phyloP scores from a whole-genome alignment of 2,113 vertebrate species.

The Tricholaema leucomelas region DNA sequence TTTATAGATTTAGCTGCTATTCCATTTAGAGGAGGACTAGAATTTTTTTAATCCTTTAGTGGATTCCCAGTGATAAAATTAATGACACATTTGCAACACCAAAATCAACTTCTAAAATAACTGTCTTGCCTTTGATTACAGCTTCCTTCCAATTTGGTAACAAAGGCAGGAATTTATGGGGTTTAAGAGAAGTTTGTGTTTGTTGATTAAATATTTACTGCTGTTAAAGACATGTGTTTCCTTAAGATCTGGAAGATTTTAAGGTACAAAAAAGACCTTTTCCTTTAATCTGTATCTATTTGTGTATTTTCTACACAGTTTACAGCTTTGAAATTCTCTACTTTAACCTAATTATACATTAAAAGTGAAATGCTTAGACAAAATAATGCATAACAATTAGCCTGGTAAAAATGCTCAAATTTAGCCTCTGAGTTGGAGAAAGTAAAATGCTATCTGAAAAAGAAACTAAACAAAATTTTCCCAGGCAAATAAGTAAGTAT shows the following conservation, averaged over 20 bases:
- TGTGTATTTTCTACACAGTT: neutral
- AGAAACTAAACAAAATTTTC: neutral
- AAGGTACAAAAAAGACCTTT: conserved; percentile 18
- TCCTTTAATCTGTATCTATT: conserved; percentile 28
- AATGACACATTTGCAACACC: neutral
- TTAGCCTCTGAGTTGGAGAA: neutral
- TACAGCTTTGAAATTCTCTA: neutral
- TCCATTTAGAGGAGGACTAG: neutral
- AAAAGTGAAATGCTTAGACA: conserved; percentile 29
- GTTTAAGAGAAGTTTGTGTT: neutral
- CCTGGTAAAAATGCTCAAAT: neutral
- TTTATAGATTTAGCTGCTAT: neutral
- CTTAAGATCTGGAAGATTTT: neutral
- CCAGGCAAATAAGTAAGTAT: too few species aligned
- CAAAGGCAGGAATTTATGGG: neutral
- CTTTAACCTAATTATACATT: conserved; percentile 15
- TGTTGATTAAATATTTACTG: conserved; percentile 35
- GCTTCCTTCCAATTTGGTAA: neutral
- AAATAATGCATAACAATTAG: neutral
- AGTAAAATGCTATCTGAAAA: neutral
- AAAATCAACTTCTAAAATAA: neutral
- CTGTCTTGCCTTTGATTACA: neutral
- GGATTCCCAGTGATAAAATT: neutral
- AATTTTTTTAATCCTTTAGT: neutral
- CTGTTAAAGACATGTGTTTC: neutral